Percentiles rank a stretch among this genome's conserved stretches.
phyloP scores from a whole-genome alignment of 2,113 vertebrate genomes.

The Oplegnathus fasciatus region DNA sequence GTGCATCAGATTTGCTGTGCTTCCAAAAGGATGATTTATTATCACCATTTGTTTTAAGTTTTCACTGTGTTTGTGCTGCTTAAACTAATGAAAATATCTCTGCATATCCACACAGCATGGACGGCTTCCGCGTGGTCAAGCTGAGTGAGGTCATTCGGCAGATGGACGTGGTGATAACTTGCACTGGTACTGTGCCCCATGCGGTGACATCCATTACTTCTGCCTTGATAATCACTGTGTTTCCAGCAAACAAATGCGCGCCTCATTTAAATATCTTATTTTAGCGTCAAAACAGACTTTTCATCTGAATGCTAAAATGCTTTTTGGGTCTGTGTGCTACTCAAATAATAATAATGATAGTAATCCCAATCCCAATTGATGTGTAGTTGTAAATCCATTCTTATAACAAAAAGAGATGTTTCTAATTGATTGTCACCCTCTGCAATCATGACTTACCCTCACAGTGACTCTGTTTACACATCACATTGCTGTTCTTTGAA shows the following conservation, averaged over 20 bases:
- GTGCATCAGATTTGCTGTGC: slow-evolving; percentile 9
- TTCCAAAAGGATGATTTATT: not conserved
- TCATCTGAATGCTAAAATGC: not conserved
- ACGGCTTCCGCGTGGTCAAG: slow-evolving; percentile 97
- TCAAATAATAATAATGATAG: not conserved
- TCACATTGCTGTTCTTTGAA: not conserved
- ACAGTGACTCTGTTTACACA: slow-evolving; percentile 3
- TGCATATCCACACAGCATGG: slow-evolving; percentile 89
- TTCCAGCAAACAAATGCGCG: not conserved
- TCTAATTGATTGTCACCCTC: not conserved
- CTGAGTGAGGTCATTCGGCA: slow-evolving; percentile 97
- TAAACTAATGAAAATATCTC: not conserved
- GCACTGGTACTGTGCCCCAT: slow-evolving; percentile 89
- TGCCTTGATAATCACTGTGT: slow-evolving; percentile 45
- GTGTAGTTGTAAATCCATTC: not conserved
- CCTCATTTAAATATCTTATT: slow-evolving; percentile 14
- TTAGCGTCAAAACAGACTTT: slow-evolving; percentile 2
- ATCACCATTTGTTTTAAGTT: not conserved
- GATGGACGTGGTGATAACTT: slow-evolving; percentile 98
- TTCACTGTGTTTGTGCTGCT: not conserved
- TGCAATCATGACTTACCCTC: not conserved
- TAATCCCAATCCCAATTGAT: not conserved
- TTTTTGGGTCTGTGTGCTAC: not conserved
- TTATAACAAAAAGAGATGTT: not conserved
- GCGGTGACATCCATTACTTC: slow-evolving; percentile 54